phyloP scores from a whole-genome alignment of 1,140 invertebrate genomes.

The Oedothorax gibbosus region DNA sequence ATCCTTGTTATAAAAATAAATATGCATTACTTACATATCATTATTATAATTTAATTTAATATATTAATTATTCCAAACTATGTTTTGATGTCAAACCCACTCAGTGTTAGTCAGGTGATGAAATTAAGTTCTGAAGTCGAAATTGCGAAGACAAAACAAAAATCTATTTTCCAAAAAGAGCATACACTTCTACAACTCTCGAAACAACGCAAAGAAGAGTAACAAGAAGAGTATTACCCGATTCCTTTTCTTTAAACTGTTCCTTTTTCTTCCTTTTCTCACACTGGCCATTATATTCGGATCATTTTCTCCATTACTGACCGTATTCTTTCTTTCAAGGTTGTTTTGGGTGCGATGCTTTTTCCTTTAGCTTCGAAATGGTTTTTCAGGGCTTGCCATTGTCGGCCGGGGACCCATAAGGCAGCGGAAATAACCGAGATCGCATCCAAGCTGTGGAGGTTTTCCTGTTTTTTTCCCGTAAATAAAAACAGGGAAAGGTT shows the following conservation, averaged over 20 bases:
- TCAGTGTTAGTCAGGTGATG: too few species aligned
- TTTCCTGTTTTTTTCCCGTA: slow-evolving; percentile 22
- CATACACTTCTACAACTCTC: neutral
- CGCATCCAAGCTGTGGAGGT: slow-evolving; percentile 2
- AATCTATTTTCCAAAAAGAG: too few species aligned
- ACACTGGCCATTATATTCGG: slow-evolving; percentile 53
- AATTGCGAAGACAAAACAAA: too few species aligned
- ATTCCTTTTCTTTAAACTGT: slow-evolving; percentile 41
- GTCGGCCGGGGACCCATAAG: slow-evolving; percentile 50
- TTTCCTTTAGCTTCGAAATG: slow-evolving; percentile 21
- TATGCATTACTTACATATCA: too few species aligned
- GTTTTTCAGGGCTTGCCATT: slow-evolving; percentile 47
- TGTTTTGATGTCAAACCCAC: too few species aligned
- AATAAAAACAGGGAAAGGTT: neutral
- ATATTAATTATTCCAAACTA: too few species aligned
- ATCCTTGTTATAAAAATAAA: too few species aligned
- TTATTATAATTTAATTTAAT: too few species aligned
- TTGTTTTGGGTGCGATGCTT: slow-evolving; percentile 32
- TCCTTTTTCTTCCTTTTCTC: slow-evolving; percentile 2
- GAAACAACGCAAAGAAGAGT: slow-evolving; percentile 13
- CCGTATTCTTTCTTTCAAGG: slow-evolving; percentile 55
- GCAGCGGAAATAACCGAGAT: slow-evolving; percentile 50
- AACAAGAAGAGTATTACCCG: slow-evolving; percentile 12
- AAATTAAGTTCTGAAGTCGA: too few species aligned
- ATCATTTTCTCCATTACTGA: slow-evolving; percentile 60